A percentile compares a stretch with the other conserved stretches of the same genome.
Conservation (phyloP, 2,113 vertebrate species). For the Rousettus leschenaultii region DNA sequence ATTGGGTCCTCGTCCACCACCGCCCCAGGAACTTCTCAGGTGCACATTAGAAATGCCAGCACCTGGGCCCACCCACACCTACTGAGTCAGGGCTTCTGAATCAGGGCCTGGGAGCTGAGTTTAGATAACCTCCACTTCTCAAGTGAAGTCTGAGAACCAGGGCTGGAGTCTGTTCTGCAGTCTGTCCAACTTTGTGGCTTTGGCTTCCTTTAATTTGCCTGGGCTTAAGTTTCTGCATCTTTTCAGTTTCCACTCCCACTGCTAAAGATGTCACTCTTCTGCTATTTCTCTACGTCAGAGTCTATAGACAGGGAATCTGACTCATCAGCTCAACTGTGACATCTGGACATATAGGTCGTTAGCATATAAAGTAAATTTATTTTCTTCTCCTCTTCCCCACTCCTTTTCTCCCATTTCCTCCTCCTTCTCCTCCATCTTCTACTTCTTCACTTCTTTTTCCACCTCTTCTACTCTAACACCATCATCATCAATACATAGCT, state of each 20-base stretch:
- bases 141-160: background rate
- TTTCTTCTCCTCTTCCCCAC: background rate
- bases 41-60: rapidly evolving
- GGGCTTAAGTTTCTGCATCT: background rate
- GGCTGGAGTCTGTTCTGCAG: background rate
- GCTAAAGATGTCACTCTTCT: background rate
- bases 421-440: too few species aligned
- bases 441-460: too few species aligned
- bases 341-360: background rate
- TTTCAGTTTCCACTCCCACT: background rate
- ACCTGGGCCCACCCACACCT: background rate
- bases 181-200: background rate
- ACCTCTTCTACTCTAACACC: background rate
- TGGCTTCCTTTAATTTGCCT: background rate
- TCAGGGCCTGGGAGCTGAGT: background rate
- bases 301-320: background rate
- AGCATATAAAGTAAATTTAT: background rate
- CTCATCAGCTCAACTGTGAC: background rate
- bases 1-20: background rate
- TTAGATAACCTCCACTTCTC: background rate
- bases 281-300: background rate
- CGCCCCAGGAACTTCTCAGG: background rate
- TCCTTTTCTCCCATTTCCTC: too few species aligned
- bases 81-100: background rate
- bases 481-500: background rate